Evolutionary conservation across 2,888 invertebrate species (phyloP).

Genomic region (Drosophila pegasa): DNA sequence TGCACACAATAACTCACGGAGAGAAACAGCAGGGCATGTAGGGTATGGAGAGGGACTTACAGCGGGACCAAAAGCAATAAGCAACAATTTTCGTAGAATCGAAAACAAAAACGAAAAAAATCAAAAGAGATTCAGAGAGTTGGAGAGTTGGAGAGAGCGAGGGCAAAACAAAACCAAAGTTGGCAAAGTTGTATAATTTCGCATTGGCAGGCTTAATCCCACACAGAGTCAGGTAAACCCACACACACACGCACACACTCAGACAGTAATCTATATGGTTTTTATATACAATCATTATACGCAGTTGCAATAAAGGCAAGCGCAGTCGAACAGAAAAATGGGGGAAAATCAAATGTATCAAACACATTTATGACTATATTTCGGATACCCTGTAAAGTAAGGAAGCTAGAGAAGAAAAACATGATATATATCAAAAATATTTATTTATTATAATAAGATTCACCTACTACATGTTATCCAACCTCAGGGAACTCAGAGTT

Average conservation of each 20-base stretch:
- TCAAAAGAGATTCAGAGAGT: conserved; percentile 6
- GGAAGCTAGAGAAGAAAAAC: no score
- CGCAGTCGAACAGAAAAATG: conserved; percentile 30
- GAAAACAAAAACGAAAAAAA: conserved; percentile 35
- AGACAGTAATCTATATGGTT: conserved; percentile 30
- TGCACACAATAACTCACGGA: conserved; percentile 49
- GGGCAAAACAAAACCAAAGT: conserved; percentile 54
- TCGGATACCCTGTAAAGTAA: conserved; percentile 32
- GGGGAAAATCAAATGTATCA: conserved; percentile 8
- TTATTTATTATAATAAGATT: no score
- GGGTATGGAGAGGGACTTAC: conserved; percentile 1
- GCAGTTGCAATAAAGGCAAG: conserved; percentile 44
- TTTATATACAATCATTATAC: conserved; percentile 14
- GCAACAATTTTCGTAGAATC: conserved; percentile 71
- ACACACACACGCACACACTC: conserved; percentile 18
- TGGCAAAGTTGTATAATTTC: conserved; percentile 76
- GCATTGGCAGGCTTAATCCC: conserved; percentile 78
- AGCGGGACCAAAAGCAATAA: conserved; percentile 72
- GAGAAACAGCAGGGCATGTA: background rate
- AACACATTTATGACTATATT: conserved; percentile 64
- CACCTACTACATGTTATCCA: no score
- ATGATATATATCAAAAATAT: background rate
- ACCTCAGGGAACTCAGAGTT: conserved; percentile 1
- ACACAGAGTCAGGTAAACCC: conserved; percentile 70
- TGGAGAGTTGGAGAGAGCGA: conserved; percentile 6